Base-by-base conservation (phyloP, 2,888 invertebrate genomes). In the Alloplasta piceator region DNA sequence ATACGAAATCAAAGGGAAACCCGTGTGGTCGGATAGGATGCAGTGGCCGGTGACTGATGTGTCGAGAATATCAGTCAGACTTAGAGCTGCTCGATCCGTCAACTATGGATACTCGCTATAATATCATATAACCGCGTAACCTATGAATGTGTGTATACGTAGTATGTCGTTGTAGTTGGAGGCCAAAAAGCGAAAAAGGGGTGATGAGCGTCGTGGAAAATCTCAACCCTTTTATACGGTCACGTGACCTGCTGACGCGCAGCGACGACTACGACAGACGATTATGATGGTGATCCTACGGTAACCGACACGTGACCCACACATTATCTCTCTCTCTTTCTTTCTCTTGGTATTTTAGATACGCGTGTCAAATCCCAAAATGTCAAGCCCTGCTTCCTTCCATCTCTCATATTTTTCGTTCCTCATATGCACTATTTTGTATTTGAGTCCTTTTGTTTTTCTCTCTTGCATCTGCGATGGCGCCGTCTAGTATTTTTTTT, bases 361-460 rank as follows among this genome's bases (percentile, higher is more conserved):
- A 91, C 91, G 90, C 91, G 90, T 91, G 91, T 92, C 92, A 91
- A 92, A 90, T 90, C 90, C 89, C 89, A 86, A 88, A 90, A 88
- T 89, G 89, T 82, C 75, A 74, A 61, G 68, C 71, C 72, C 55
- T 16, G 46, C 58, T 26, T 55, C 50, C 48, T 10, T 58, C 41
- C 41, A 6, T 39, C 73, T 56, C 63, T 63, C 52, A 43, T 63
- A 71, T 63, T 82, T 72, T 71, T n/a, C 46, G 56, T 56, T 64
- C 56, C 71, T 77, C 75, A 67, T 81, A 48, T 64, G 56, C 64
- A 10, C 7, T 77, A 16, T 70, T 58, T 61, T 61, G 56, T 26
- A 70, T 74, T 78, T 78, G 1, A 38, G 41, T 50, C 55, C 36
- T 71, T 79, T 52, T 12, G 50, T 58, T 79, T 48, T 52, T 58